phyloP scores from a whole-genome alignment of 1,140 invertebrate genomes.

The Hylaeus volcanicus region DNA sequence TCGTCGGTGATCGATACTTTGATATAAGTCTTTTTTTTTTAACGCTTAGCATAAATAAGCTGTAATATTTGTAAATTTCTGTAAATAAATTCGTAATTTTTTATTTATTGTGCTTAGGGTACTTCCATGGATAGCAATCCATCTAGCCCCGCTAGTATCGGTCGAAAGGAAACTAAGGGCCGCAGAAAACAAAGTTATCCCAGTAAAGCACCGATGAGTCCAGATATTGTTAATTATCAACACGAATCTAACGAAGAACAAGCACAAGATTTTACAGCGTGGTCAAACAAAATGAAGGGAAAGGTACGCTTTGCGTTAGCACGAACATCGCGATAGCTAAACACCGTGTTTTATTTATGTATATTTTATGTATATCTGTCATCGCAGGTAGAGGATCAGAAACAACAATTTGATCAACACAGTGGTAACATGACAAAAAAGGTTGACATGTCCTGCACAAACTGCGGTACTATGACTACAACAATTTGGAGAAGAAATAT shows the following conservation, averaged over 20 bases:
- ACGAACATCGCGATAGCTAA: not conserved
- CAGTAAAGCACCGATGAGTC: conserved; percentile 83
- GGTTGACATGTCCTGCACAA: conserved; percentile 89
- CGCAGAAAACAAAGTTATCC: conserved; percentile 88
- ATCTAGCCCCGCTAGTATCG: conserved; percentile 78
- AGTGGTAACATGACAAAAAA: conserved; percentile 74
- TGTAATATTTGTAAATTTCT: not conserved
- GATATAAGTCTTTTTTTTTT: too few species aligned
- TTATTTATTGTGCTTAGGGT: conserved; percentile 62
- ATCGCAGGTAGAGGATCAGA: conserved; percentile 71
- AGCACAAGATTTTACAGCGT: conserved; percentile 78
- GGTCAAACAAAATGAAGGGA: conserved; percentile 75
- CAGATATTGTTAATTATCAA: conserved; percentile 75
- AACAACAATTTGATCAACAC: conserved; percentile 74
- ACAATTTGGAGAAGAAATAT: conserved; percentile 95
- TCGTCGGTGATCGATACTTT: too few species aligned
- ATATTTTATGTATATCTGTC: too few species aligned
- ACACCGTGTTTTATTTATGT: not conserved
- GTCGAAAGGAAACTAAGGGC: conserved; percentile 81
- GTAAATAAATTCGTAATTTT: not conserved
- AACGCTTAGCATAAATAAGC: not conserved
- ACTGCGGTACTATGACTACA: conserved; percentile 93
- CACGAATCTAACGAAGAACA: conserved; percentile 77
- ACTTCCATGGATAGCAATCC: conserved; percentile 79
- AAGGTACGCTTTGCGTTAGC: conserved; percentile 59